Base-by-base conservation (phyloP, 2,888 invertebrate genomes). In the Pseudococcus viburni region DNA sequence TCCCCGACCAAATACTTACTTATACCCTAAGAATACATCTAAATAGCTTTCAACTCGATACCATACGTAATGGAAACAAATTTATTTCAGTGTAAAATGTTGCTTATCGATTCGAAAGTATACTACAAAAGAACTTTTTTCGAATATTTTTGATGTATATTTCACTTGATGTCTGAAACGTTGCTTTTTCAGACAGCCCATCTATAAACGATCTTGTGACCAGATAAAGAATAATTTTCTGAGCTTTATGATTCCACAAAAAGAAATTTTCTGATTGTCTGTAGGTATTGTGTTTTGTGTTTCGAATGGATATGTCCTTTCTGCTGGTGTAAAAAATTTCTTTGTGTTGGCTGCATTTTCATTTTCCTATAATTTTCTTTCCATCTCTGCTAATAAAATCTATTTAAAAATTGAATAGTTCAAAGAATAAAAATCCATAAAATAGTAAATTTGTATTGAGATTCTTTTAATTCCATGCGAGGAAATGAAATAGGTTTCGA, bases 71-170 rank as follows among this genome's bases (percentile, higher is more conserved):
- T 73, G 68, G 68, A 33, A 73, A 73, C 68, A 73, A 73, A 73
- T 73, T 73, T 73, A 73, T 73, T 73, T 73, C 19, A 22, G 19
- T 64, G 22, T 64, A 64, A 64, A 19, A 64, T 22, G 68, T 73
- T 73, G 68, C 68, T 73, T 33, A 73, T 64, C 64, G 64, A 64
- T 64, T 64, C 12, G 12, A 73, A 73, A 22, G 68, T 33, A 73
- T 33, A 26, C 55, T 55, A 15, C 11, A 26, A 64, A 73, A 33
- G 68, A 73, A 6, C 33, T 73, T 12, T 73, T 73, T 33, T 73
- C 15, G 33, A 6, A 73, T 73, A 64, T 64, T 64, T 73, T 73
- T 73, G 33, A 73, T 73, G 68, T 73, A 73, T 73, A 73, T 73
- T 73, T 73, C 12, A 73, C 26, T 73, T 26, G 33, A 73, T 33